phyloP scores from a whole-genome alignment of 2,797 vertebrate genomes.

The Gobionotothen gibberifrons region DNA sequence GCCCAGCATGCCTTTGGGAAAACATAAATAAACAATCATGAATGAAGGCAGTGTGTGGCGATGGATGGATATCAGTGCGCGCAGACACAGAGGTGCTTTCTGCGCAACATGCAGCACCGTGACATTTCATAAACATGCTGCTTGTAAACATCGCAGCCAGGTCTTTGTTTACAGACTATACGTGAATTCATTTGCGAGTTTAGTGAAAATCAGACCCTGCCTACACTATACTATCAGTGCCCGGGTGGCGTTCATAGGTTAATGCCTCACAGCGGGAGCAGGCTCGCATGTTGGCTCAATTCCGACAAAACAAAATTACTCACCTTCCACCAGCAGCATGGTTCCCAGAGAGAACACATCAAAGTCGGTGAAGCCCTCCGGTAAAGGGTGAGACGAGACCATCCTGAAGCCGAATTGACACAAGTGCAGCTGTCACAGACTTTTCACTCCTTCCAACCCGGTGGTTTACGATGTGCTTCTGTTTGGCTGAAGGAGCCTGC shows the following conservation, averaged over 20 bases:
- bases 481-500: conserved; percentile 54
- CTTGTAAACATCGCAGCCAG: background rate
- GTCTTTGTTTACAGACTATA: background rate
- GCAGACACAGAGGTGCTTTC: background rate
- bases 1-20: conserved; percentile 89
- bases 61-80: conserved; percentile 11
- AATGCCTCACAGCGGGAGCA: conserved; percentile 10
- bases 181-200: background rate
- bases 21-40: background rate
- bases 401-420: conserved; percentile 77
- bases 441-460: conserved; percentile 50
- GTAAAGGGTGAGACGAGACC: conserved; percentile 88
- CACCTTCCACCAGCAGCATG: conserved; percentile 94
- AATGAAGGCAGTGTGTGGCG: background rate
- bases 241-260: conserved; percentile 27
- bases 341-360: conserved; percentile 94
- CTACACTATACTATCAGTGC: background rate
- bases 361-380: conserved; percentile 92
- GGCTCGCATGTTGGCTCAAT: conserved; percentile 38
- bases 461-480: conserved; percentile 61
- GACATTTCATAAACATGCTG: background rate
- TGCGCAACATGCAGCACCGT: conserved; percentile 1
- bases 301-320: conserved; percentile 71
- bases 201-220: background rate
- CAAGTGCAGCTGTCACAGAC: conserved; percentile 63